Evolutionary conservation across 1,140 invertebrate genomes (phyloP), one percentile per base, ranked within the genome.

Genomic region (Brachionus rubens): DNA sequence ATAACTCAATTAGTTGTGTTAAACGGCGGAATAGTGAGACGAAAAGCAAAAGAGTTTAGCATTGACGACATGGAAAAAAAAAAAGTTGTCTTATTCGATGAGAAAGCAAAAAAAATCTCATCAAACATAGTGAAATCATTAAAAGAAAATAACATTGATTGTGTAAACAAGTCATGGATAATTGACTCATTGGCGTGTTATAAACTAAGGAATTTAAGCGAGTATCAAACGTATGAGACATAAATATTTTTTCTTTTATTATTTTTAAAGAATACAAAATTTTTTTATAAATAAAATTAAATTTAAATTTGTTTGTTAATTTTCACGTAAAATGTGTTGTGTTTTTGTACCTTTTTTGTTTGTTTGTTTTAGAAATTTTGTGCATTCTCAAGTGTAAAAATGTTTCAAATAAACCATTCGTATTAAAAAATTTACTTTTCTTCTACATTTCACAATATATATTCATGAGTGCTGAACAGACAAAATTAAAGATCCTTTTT

Each of bases 41-140:
- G 50, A 4, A 54, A 50, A 48, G 68, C 68, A 14, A 72, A 72
- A 41, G 28, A 72, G 10, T 72, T 72, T 41, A 50, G 46, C 14
- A 41, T 43, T 14, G 68, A 72, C 1, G 50, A 72, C 19, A 10
- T 16, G 24, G 12, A 24, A 1, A 48, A 72, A 72, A 26, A 19
- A n/a, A 48, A 54, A 33, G 19, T 72, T 16, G 68, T 72, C 4
- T 50, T 72, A 50, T 72, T 72, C 33, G 68, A 72, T 41, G 68
- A 72, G 3, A 72, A 48, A 54, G 46, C 40, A 3, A 48, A 72
- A 41, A 72, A 72, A 54, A 72, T 72, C 19, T 50, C 46, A 1
- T 30, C 12, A 40, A 40, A 72, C 19, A 72, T 54, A 19, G 68
- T 33, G 9, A 19, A 72, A 24, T 21, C 50, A 21, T 7, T 72